Base-by-base conservation (phyloP, 2,888 invertebrate species). In the Clivina fossor region DNA sequence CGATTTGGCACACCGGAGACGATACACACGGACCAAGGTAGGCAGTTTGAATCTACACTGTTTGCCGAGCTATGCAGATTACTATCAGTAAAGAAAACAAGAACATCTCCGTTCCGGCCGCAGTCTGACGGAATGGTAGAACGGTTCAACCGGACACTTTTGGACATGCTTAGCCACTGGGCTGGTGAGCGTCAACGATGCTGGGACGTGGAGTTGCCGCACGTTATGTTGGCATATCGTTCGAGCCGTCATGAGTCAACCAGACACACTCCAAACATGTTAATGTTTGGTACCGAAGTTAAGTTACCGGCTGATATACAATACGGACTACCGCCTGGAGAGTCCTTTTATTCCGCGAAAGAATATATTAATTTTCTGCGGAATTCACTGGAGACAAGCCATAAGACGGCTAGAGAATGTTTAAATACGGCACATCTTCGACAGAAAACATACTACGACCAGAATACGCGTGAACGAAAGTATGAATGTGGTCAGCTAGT, bases 81-180 rank as follows among this genome's bases (percentile, higher is more conserved):
- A 7, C 7, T 62, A 47, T 55, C 61, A 3, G 56, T 60, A 1
- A 22, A 37, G 1, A 62, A 63, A 26, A 63, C 60, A n/a, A 48
- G 62, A 28, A 61, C 64, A 1, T 61, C 60, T 3, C 53, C 65
- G 3, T 46, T 62, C n/a, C 60, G 54, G 33, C 62, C 60, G 5
- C 60, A 63, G 38, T 62, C 60, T 1, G 62, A 64, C 35, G 61
- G 58, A 22, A 59, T 62, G 56, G 61, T 62, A 1, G 61, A 63
- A 11, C 16, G 41, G 7, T 56, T 62, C 9, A 63, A 61, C 32
- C 32, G 58, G 4, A 64, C 64, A 0, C 41, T 63, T 7, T 20
- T 33, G 2, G 4, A 20, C 15, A 33, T 33, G 20, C 11, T 47
- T 2, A 11, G 33, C 7, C 20, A 47, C 4, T 33, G 32, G 18